These are phyloP conservation scores for Panulirus ornatus DNA, from an alignment of 1,140 invertebrate species.

Conservation along the genomic window DNA sequence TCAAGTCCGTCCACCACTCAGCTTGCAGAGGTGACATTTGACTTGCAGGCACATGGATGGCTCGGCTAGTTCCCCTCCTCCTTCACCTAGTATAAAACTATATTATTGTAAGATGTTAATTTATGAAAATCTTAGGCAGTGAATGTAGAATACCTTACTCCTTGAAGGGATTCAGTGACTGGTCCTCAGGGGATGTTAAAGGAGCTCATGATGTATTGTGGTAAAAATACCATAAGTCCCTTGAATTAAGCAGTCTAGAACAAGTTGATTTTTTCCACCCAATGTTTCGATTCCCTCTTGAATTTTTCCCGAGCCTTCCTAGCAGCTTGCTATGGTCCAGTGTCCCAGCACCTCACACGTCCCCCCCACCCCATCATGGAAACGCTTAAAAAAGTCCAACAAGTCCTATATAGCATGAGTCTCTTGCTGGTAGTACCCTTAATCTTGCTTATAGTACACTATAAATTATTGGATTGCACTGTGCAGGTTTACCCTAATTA, in stretches of 20 bases:
- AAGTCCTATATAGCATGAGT: constrained; percentile 49
- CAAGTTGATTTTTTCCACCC: neutral
- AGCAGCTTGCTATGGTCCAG: constrained; percentile 27
- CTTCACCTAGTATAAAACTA: neutral
- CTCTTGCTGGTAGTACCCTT: constrained; percentile 32
- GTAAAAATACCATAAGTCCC: neutral
- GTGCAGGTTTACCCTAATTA: constrained; percentile 4
- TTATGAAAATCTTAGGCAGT: neutral
- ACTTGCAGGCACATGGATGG: constrained; percentile 30
- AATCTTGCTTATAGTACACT: constrained; percentile 12
- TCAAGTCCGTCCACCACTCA: constrained; percentile 69
- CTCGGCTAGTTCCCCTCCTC: neutral
- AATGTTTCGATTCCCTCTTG: neutral
- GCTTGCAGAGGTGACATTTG: constrained; percentile 51
- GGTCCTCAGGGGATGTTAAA: neutral
- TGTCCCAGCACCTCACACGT: constrained; percentile 42
- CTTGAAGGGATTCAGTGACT: constrained; percentile 4
- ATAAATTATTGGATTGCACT: constrained; percentile 1
- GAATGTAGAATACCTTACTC: neutral
- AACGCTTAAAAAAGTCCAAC: constrained; percentile 52
- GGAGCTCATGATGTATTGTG: neutral
- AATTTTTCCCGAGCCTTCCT: constrained; percentile 49
- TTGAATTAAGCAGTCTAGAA: neutral
- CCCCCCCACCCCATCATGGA: constrained; percentile 46
- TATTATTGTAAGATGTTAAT: neutral